Percentiles rank a stretch among this genome's conserved stretches.
Evolutionary conservation across 2,797 vertebrate species (phyloP).

Genomic region (Hapalemur alaotrensis): DNA sequence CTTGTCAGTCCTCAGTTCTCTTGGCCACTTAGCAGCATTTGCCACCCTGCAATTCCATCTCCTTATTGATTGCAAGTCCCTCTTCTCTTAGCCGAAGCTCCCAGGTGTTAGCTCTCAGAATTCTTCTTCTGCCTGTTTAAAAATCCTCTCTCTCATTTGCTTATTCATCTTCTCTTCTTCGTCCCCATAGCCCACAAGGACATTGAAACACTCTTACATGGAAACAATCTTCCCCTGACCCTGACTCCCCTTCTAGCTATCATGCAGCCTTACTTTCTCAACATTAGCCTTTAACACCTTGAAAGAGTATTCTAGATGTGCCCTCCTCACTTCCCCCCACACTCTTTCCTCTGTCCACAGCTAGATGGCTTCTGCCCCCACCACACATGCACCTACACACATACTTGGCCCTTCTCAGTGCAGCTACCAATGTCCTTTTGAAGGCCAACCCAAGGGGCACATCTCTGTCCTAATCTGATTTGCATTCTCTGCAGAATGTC

Average conservation of each 20-base stretch:
- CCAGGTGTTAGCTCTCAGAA: neutral
- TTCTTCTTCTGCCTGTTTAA: neutral
- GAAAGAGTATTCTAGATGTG: neutral
- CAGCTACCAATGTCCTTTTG: neutral
- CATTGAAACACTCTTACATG: neutral
- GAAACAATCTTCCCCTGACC: neutral
- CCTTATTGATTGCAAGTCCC: neutral
- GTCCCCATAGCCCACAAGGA: neutral
- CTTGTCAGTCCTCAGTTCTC: neutral
- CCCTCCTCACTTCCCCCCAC: neutral
- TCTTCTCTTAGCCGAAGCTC: neutral
- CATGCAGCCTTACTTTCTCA: neutral
- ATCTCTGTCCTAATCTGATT: neutral
- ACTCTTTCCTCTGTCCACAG: neutral
- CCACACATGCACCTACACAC: neutral
- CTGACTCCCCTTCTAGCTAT: neutral
- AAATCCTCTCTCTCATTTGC: neutral
- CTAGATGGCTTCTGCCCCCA: neutral
- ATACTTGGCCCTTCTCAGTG: neutral
- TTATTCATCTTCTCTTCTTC: constrained; percentile 23
- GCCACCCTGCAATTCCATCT: neutral
- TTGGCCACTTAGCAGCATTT: neutral
- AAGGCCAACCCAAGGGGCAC: neutral
- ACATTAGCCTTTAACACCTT: neutral
- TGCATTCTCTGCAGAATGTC: constrained; percentile 25